These are phyloP conservation scores for Peromyscus melanophrys DNA, from an alignment of 2,797 vertebrate genomes.

Conservation along the genomic window DNA sequence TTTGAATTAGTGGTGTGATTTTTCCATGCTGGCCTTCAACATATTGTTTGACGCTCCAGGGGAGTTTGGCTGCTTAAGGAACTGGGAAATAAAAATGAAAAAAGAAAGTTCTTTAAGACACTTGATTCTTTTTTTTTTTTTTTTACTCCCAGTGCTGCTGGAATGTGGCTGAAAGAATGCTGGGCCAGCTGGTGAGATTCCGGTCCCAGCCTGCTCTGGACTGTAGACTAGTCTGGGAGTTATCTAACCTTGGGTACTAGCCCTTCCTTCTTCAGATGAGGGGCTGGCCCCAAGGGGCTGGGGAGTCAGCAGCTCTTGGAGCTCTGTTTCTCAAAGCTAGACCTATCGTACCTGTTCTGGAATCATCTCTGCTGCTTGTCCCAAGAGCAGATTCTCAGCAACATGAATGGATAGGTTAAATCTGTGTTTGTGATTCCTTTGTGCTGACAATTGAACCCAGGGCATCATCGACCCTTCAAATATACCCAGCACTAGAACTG, in stretches of 20 bases:
- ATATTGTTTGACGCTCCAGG: slow-evolving; percentile 79
- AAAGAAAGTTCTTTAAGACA: slow-evolving; percentile 12
- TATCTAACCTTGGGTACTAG: background rate
- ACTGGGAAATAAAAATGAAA: slow-evolving; percentile 43
- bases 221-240: background rate
- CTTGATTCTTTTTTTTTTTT: background rate
- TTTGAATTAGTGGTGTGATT: slow-evolving; percentile 77
- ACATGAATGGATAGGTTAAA: background rate
- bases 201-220: background rate
- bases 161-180: slow-evolving; percentile 66
- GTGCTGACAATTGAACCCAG: background rate
- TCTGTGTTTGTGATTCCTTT: background rate
- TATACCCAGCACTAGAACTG: background rate
- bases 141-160: background rate
- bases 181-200: background rate
- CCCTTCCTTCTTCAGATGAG: background rate
- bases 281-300: background rate
- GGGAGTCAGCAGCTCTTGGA: background rate
- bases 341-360: background rate
- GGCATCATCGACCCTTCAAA: background rate
- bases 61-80: slow-evolving; percentile 70
- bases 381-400: background rate
- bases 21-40: slow-evolving; percentile 68
- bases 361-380: background rate
- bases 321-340: background rate